Base-by-base conservation (phyloP, 2,797 vertebrate genomes). In the Arnoldichthys spilopterus region DNA sequence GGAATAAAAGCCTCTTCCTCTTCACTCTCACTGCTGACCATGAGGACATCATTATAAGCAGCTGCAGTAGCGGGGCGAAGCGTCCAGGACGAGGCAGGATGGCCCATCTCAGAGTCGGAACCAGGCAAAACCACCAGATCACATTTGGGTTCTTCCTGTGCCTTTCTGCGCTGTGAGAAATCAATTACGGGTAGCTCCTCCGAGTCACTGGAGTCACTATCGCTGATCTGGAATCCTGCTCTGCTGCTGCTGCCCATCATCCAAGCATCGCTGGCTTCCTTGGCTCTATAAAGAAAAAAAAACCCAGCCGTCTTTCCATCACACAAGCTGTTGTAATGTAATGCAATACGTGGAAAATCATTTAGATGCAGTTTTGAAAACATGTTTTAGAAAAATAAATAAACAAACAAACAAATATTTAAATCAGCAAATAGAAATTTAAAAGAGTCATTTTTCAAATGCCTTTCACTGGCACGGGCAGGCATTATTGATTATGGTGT, bases 1-100 rank as follows among this genome's bases (percentile, higher is more conserved):
- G 95, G 93, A 56, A 90, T 61, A 1, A 92, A 51, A 0, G 86
- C 87, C 26, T 90, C 91, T 1, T 91, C 89, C 3, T 91, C 88
- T 11, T 93, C 93, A 34, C 93, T 95, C 6, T 87, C 94, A 0
- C 94, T 95, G 82, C 92, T 95, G 53, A 93, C 87, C 85, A 85
- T 90, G 74, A 86, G 80, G 0, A 88, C 86, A 0, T 86, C 82
- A 16, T 82, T 54, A 51, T 22, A 45, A 45, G 16, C 61, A 40
- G 24, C 56, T 8, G 30, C 28, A n/a, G 22, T 0, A n/a, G n/a
- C 0, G 1, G 20, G 34, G 0, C 0, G 4, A 2, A n/a, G 3
- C n/a, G n/a, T 20, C 12, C 15, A 40, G 24, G 58, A 24, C 5
- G 49, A 77, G 26, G 72, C 47, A 7, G 49, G 13, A 24, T 73